Evolutionary conservation across 2,113 vertebrate species (phyloP).

Genomic region (Sorex araneus): DNA sequence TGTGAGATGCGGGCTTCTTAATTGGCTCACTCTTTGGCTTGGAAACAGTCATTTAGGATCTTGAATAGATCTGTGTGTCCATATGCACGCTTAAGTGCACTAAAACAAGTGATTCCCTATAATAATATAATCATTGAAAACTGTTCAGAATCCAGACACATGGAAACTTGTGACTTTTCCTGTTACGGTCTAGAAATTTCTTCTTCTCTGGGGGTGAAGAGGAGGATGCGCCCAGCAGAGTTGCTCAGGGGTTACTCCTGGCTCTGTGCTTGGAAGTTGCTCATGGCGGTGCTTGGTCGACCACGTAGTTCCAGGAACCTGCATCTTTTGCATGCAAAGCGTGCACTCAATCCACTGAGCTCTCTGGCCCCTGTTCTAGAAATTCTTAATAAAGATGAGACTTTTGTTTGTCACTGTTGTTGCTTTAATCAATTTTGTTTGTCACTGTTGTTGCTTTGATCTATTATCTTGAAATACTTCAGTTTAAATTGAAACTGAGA

Average conservation of each 20-base stretch:
- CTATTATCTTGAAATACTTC: neutral
- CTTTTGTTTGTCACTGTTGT: neutral
- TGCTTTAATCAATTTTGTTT: neutral
- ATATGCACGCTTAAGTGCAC: slow-evolving; percentile 49
- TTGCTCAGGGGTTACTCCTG: no score
- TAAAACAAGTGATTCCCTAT: slow-evolving; percentile 19
- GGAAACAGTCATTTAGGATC: slow-evolving; percentile 51
- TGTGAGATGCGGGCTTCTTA: slow-evolving; percentile 57
- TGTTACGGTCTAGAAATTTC: neutral
- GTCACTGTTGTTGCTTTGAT: slow-evolving; percentile 9
- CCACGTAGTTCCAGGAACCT: no score
- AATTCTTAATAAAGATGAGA: slow-evolving; percentile 20
- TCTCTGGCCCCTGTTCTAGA: neutral
- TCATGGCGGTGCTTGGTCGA: no score
- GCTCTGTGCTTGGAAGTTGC: no score
- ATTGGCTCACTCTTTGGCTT: slow-evolving; percentile 35
- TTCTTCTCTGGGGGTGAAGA: neutral
- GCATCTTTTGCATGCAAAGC: no score
- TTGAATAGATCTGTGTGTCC: slow-evolving; percentile 42
- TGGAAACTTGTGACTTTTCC: neutral
- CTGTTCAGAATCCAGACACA: neutral
- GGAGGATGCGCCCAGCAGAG: no score
- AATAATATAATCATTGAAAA: no score
- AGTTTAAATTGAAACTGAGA: slow-evolving; percentile 51
- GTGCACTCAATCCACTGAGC: no score